These are phyloP conservation scores for Drosophila miranda DNA, from an alignment of 1,140 invertebrate species.

Conservation along the genomic window DNA sequence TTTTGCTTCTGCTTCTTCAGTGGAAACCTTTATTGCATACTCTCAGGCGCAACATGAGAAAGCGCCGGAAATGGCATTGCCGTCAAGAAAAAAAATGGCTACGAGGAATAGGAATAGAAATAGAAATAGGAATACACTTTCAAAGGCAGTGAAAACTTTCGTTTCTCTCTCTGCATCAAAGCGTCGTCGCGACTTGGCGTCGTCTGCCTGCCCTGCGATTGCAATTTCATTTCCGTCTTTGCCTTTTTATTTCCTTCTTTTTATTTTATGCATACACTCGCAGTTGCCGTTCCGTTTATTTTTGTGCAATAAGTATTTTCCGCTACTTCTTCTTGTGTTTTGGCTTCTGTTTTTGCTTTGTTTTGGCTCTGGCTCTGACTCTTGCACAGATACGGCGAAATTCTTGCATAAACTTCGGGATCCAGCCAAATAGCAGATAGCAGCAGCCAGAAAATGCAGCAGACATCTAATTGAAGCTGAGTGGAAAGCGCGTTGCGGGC, in stretches of 20 bases:
- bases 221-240: conserved; percentile 75
- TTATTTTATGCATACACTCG: conserved; percentile 29
- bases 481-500: conserved; percentile 17
- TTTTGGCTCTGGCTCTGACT: conserved; percentile 21
- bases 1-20: conserved; percentile 25
- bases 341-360: conserved; percentile 25
- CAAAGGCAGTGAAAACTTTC: conserved; percentile 61
- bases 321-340: conserved; percentile 12
- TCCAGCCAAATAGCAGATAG: conserved; percentile 1
- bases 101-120: conserved; percentile 9
- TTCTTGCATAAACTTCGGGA: conserved; percentile 43
- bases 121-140: conserved; percentile 26
- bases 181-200: conserved; percentile 74
- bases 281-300: conserved; percentile 56
- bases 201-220: conserved; percentile 69
- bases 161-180: conserved; percentile 52
- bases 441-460: not conserved
- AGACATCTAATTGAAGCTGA: conserved; percentile 57
- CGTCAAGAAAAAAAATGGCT: conserved; percentile 13
- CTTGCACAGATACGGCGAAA: conserved; percentile 44
- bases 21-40: conserved; percentile 68
- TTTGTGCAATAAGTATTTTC: conserved; percentile 66
- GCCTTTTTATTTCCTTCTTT: conserved; percentile 47
- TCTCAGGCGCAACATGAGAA: conserved; percentile 59
- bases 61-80: conserved; percentile 64